Base-by-base conservation (phyloP, 2,888 invertebrate species). In the Mesorhabditis spiculigera region DNA sequence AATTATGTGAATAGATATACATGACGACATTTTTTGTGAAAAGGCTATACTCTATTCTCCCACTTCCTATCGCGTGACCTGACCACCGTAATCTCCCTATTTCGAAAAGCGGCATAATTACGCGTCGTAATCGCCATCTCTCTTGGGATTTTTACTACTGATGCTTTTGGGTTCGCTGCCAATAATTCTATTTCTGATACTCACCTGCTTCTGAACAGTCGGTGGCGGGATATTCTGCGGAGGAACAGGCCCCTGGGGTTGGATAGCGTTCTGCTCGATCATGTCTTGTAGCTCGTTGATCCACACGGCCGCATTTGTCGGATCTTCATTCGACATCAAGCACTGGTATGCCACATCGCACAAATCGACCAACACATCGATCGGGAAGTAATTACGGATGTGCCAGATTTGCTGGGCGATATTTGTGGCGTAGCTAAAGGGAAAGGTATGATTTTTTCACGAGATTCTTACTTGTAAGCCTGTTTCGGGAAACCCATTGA, bases 341-440 rank as follows among this genome's bases (percentile, higher is more conserved):
- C 50, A 70, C 45, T 75, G 68, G n/a, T 81, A 79, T 10, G 80
- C 81, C 68, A 81, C 68, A 65, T 81, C 78, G 64, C 73, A 75
- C 66, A 81, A 64, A 43, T 76, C 73, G 28, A 75, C 13, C 28
- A 78, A 43, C 61, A 72, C 72, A 0, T 64, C 65, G 42, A 45
- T 62, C 5, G 71, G 68, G 68, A 75, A 76, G 4, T 42, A 41
- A 3, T 42, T 5, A 44, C 67, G 58, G 42, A 66, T 43, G 28
- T 10, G 16, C 76, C 76, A 75, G 62, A 78, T 74, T 5, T 71
- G 66, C n/a, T 70, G 63, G 13, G 75, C 74, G n/a, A 78, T 71
- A 44, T 75, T 75, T 5, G 66, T 68, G 65, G 73, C 76, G 66
- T 76, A 76, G 45, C 76, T 76, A 61, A 64, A 73, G 45, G 66